phyloP scores from a whole-genome alignment of 1,140 invertebrate genomes.

The Diprion similis region DNA sequence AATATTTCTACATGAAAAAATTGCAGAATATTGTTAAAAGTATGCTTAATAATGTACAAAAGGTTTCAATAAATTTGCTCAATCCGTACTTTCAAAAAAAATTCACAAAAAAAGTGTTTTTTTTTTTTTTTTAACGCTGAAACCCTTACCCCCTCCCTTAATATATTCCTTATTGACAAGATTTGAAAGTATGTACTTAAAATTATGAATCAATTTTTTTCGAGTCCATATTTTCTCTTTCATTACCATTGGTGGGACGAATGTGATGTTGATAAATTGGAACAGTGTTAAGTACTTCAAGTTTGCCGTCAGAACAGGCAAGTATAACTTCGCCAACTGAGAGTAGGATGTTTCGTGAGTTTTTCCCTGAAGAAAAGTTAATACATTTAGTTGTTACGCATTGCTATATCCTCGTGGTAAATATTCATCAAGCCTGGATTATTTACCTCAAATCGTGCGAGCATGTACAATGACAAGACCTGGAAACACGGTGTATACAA shows the following conservation, averaged over 20 bases:
- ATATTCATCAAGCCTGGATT: background rate
- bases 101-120: too few relatives aligned
- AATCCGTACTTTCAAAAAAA: too few relatives aligned
- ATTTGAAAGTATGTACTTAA: slow-evolving; percentile 3
- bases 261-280: slow-evolving; percentile 73
- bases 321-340: slow-evolving; percentile 68
- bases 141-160: too few relatives aligned
- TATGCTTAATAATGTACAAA: too few relatives aligned
- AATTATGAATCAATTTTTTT: background rate
- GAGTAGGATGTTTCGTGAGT: slow-evolving; percentile 65
- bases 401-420: too few relatives aligned
- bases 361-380: slow-evolving; percentile 62
- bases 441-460: slow-evolving; percentile 70
- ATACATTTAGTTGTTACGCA: slow-evolving; percentile 11
- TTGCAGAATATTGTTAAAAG: too few relatives aligned
- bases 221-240: slow-evolving; percentile 5
- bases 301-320: slow-evolving; percentile 69
- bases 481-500: slow-evolving; percentile 74
- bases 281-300: slow-evolving; percentile 76
- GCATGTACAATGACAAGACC: slow-evolving; percentile 71
- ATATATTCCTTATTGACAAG: slow-evolving; percentile 2
- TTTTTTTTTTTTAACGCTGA: too few relatives aligned
- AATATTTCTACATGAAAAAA: too few relatives aligned
- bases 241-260: slow-evolving; percentile 75
- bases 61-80: too few relatives aligned